Evolutionary conservation across 1,140 invertebrate genomes (phyloP).

Genomic region (Wasmannia auropunctata): DNA sequence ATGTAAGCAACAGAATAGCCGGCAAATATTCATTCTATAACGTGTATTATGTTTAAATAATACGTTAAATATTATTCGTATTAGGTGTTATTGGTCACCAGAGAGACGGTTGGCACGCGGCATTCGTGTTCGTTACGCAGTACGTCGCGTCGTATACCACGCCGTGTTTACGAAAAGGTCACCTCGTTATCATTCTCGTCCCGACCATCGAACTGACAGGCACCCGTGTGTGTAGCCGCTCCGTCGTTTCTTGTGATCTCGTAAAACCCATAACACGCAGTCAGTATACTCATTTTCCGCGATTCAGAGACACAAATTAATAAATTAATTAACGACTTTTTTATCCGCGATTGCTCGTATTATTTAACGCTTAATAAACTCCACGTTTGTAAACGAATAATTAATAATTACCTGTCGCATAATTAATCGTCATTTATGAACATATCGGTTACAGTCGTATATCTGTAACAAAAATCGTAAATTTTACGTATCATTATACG

Average conservation of each 20-base stretch:
- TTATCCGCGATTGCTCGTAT: neutral
- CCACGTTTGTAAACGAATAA: slow-evolving; percentile 9
- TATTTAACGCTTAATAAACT: slow-evolving; percentile 8
- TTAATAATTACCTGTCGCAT: slow-evolving; percentile 4
- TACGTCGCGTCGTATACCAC: too few species aligned
- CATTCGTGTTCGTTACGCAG: neutral
- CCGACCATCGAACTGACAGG: neutral
- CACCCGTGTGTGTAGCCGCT: neutral
- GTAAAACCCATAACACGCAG: neutral
- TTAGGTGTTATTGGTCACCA: neutral
- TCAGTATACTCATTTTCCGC: neutral
- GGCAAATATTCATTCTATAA: too few species aligned
- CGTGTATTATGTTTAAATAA: neutral
- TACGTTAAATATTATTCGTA: neutral
- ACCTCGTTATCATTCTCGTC: neutral
- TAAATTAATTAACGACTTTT: neutral
- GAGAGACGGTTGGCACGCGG: neutral
- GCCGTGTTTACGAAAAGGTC: neutral
- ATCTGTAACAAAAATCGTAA: neutral
- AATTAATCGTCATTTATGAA: slow-evolving; percentile 5
- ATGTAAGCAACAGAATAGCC: neutral
- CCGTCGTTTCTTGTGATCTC: neutral
- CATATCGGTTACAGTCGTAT: neutral
- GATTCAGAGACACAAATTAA: neutral
- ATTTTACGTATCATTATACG: neutral